These are phyloP conservation scores for Antheraea yamamai DNA, from an alignment of 2,888 invertebrate species.

Conservation along the genomic window DNA sequence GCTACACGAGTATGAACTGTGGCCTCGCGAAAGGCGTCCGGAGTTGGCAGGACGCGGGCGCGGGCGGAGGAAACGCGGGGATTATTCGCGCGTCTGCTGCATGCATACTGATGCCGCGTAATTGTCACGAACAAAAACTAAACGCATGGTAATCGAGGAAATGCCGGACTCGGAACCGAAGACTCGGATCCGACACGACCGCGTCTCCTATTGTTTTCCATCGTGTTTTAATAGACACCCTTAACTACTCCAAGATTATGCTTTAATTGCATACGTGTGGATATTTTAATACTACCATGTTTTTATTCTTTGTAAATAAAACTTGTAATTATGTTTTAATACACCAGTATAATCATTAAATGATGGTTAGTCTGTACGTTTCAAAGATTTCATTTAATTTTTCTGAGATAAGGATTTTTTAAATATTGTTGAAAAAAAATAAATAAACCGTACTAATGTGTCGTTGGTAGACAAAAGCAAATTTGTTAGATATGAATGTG, in stretches of 20 bases:
- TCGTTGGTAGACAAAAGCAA: too few relatives aligned
- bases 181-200: conserved; percentile 2
- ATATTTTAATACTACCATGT: conserved; percentile 19
- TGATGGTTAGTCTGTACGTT: not conserved
- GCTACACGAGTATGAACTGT: conserved; percentile 9
- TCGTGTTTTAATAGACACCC: conserved; percentile 14
- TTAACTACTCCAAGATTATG: conserved; percentile 24
- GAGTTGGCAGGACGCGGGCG: conserved; percentile 22
- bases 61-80: conserved; percentile 34
- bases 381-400: not conserved
- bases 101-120: conserved; percentile 74
- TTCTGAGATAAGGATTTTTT: not conserved
- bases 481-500: not conserved
- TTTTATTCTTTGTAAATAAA: conserved; percentile 54
- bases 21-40: conserved; percentile 20
- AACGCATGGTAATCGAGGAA: conserved; percentile 72
- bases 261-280: conserved; percentile 19
- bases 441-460: not conserved
- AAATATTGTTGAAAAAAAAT: not conserved
- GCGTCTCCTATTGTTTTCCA: conserved; percentile 1
- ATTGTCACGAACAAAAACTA: conserved; percentile 70
- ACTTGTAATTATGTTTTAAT: conserved; percentile 20
- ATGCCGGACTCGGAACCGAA: conserved; percentile 48
- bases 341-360: not conserved
- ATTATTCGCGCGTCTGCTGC: conserved; percentile 49